Evolutionary conservation across 1,140 invertebrate genomes (phyloP), one percentile per base, ranked within the genome.

Genomic region (Halesus radiatus): DNA sequence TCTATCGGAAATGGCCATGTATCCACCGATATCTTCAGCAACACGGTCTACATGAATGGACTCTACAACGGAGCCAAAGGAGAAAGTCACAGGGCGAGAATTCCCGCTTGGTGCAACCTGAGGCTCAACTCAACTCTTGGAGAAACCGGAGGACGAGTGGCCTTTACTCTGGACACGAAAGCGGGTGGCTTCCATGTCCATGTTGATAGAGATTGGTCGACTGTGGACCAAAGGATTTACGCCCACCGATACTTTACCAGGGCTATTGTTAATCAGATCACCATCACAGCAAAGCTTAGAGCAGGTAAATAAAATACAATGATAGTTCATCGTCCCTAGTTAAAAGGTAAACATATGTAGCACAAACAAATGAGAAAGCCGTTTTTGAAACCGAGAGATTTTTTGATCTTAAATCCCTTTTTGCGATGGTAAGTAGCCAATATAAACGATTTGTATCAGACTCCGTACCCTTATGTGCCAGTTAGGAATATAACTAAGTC

Each of bases 31-130:
- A 84, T 92, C n/a, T 91, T 90, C 83, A 90, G 91, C 20, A 88
- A 91, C 80, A 88, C 91, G 3, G 88, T 92, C 0, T 91, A 90
- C 62, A 90, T 92, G 87, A 92, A 92, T 74, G 91, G 91, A 0
- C 81, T 92, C 0, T 92, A 92, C 81, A 92, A 91, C 83, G 91
- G 91, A 1, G 83, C 84, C 1, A 87, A 84, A 16, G 91, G 91
- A 0, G 85, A 89, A 70, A 92, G 91, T 80, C 89, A 88, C 50
- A 85, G 91, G 29, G 91, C 91, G 1, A 87, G 91, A 13, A 91
- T 92, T 32, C 91, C 91, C 15, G 88, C 89, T 37, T 92, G 90
- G 89, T 86, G 88, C 18, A 92, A 92, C 70, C 86, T 92, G n/a
- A 84, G 89, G n/a, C 84, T 90, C 0, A 90, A 89, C 56, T 89